These are phyloP conservation scores for Zaprionus obscuricornis DNA, from an alignment of 2,888 invertebrate genomes.

Conservation along the genomic window DNA sequence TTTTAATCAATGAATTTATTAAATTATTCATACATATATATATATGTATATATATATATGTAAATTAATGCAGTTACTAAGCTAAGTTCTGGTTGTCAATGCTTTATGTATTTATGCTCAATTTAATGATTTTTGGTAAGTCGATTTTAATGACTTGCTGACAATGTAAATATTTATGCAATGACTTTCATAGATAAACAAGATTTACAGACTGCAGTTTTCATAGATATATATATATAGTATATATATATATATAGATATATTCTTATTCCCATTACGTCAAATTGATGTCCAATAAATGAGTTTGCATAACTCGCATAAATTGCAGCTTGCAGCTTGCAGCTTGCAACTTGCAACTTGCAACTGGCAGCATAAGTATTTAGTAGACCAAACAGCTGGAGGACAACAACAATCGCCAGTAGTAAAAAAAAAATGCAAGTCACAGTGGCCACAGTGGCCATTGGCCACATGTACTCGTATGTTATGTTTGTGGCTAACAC, in stretches of 20 bases:
- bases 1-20: too few relatives aligned
- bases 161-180: constrained; percentile 35
- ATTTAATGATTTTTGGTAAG: constrained; percentile 43
- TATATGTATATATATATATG: too few relatives aligned
- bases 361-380: constrained; percentile 25
- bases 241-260: constrained; percentile 3
- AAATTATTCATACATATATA: too few relatives aligned
- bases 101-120: constrained; percentile 18
- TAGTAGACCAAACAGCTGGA: constrained; percentile 39
- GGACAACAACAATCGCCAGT: constrained; percentile 74
- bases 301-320: constrained; percentile 68
- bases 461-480: constrained; percentile 6
- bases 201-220: background rate
- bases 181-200: too few relatives aligned
- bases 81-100: constrained; percentile 1
- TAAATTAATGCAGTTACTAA: too few relatives aligned
- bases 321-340: constrained; percentile 50
- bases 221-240: constrained; percentile 6
- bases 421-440: constrained; percentile 31
- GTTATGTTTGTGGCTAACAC: too few relatives aligned
- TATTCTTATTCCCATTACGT: constrained; percentile 61
- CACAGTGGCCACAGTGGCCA: background rate
- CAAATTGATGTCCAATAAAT: constrained; percentile 71
- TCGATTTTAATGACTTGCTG: constrained; percentile 46
- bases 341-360: too few relatives aligned